Evolutionary conservation across 2,888 invertebrate species (phyloP).

Genomic region (Volucella inflata): DNA sequence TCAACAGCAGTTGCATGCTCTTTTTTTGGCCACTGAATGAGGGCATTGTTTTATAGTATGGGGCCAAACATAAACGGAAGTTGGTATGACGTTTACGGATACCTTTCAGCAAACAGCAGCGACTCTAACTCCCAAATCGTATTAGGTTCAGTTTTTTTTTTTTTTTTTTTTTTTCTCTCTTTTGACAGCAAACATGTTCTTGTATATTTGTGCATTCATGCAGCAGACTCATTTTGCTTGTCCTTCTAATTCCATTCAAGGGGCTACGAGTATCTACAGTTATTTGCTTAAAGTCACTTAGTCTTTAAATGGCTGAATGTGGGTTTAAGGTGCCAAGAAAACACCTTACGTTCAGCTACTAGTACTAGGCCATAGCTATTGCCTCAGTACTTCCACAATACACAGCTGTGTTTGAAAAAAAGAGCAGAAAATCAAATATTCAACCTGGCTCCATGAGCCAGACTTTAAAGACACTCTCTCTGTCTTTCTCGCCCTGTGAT

Average conservation of each 20-base stretch:
- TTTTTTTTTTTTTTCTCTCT: not conserved
- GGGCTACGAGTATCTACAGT: not conserved
- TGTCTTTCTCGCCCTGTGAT: slow-evolving; percentile 38
- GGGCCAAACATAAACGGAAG: slow-evolving; percentile 51
- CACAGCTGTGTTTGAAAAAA: slow-evolving; percentile 35
- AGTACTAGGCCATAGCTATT: slow-evolving; percentile 28
- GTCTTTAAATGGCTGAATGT: slow-evolving; percentile 37
- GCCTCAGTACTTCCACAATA: slow-evolving; percentile 20
- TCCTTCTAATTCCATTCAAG: slow-evolving; percentile 53
- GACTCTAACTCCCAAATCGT: slow-evolving; percentile 49
- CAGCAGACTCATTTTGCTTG: not conserved
- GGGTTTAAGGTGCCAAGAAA: slow-evolving; percentile 69
- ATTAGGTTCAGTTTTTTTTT: slow-evolving; percentile 44
- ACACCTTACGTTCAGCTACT: slow-evolving; percentile 67
- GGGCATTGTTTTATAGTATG: slow-evolving; percentile 61
- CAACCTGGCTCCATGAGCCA: slow-evolving; percentile 3
- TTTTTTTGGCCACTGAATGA: slow-evolving; percentile 50
- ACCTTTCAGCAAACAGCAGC: slow-evolving; percentile 47
- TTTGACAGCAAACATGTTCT: slow-evolving; percentile 50
- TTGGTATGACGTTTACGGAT: slow-evolving; percentile 24
- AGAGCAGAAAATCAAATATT: not conserved
- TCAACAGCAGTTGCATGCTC: slow-evolving; percentile 33
- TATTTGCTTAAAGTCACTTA: slow-evolving; percentile 45
- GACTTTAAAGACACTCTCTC: slow-evolving; percentile 1
- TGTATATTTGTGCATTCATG: not conserved